These are phyloP conservation scores for Edolisoma coerulescens DNA, from an alignment of 2,113 vertebrate species.

Conservation along the genomic window DNA sequence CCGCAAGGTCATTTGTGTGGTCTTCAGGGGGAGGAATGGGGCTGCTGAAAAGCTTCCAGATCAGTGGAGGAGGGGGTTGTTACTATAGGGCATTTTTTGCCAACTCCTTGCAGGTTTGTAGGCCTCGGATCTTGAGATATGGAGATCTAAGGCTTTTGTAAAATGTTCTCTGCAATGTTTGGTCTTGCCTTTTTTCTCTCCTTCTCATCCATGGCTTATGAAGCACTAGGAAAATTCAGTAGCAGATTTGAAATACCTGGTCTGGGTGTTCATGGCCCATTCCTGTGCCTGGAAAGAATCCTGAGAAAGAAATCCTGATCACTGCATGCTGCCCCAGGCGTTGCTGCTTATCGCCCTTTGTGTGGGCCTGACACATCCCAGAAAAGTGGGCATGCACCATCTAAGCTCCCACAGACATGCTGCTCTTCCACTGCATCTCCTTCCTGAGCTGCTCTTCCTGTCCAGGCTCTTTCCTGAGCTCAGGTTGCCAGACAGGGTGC, in stretches of 20 bases:
- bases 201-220: background rate
- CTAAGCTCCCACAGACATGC: conserved; percentile 24
- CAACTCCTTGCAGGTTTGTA: background rate
- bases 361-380: conserved; percentile 7
- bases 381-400: background rate
- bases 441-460: conserved; percentile 45
- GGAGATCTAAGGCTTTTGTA: background rate
- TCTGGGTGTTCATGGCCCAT: background rate
- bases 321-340: background rate
- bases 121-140: background rate
- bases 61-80: fast-evolving
- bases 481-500: background rate
- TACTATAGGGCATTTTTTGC: background rate
- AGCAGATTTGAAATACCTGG: background rate
- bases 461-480: conserved; percentile 4
- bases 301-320: conserved; percentile 26
- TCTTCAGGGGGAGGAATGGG: background rate
- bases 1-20: fast-evolving
- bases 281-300: conserved; percentile 11
- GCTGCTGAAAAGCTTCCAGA: background rate
- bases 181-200: background rate
- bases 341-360: background rate
- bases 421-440: background rate
- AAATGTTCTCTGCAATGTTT: background rate
- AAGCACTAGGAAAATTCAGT: background rate